Evolutionary conservation across 2,888 invertebrate genomes (phyloP).

Genomic region (Parnassius apollo): DNA sequence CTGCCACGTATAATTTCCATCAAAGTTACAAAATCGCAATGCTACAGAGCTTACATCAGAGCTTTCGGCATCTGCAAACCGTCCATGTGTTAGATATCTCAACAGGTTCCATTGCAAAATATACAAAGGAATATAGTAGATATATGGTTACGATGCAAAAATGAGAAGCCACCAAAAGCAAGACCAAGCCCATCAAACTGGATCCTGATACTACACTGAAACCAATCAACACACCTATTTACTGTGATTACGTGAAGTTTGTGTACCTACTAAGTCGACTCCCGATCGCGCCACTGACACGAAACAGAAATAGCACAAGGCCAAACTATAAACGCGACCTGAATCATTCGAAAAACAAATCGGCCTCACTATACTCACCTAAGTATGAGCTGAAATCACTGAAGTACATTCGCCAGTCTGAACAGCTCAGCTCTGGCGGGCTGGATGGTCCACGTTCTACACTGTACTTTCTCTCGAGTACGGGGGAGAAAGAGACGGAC

Average conservation of each 20-base stretch:
- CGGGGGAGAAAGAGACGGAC: constrained; percentile 84
- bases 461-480: constrained; percentile 81
- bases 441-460: constrained; percentile 60
- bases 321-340: constrained; percentile 63
- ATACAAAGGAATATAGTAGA: too few relatives aligned
- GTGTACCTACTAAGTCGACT: constrained; percentile 57
- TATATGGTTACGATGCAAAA: too few relatives aligned
- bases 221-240: constrained; percentile 37
- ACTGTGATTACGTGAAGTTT: constrained; percentile 65
- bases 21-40: too few relatives aligned
- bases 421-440: constrained; percentile 60
- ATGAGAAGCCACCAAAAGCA: too few relatives aligned
- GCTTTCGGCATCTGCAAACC: too few relatives aligned
- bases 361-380: constrained; percentile 59
- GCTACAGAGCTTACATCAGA: too few relatives aligned
- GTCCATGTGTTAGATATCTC: too few relatives aligned
- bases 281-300: constrained; percentile 70
- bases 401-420: constrained; percentile 76
- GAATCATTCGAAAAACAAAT: constrained; percentile 51
- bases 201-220: too few relatives aligned
- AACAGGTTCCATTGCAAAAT: too few relatives aligned
- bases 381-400: constrained; percentile 76
- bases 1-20: too few relatives aligned
- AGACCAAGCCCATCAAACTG: too few relatives aligned
- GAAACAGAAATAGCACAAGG: constrained; percentile 75